Evolutionary conservation across 2,888 invertebrate genomes (phyloP), one percentile per base, ranked within the genome.

Genomic region (Athrips mouffetella): DNA sequence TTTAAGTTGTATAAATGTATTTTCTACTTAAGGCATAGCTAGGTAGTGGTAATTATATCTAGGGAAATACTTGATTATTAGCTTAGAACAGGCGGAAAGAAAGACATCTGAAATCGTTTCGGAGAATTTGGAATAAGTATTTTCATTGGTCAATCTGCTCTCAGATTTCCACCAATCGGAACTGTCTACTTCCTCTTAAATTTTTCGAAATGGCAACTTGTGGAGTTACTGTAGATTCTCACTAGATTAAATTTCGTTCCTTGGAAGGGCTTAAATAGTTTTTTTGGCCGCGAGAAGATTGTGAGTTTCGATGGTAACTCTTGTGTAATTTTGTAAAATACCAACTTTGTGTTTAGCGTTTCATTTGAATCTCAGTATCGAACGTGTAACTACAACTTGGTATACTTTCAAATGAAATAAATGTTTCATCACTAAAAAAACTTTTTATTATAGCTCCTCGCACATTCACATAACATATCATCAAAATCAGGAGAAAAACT

Each of bases 341-440:
- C 77, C 73, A 58, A 63, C 60, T 80, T 72, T 78, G 76, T 76
- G 74, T 82, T 80, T 78, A 76, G 73, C 70, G 72, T 86, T 87
- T 87, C 86, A 84, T 87, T 86, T 86, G 87, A 88, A 87, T 88
- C 88, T 88, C 87, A 83, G 73, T 81, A 85, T 81, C 78, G 78
- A 68, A 79, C 78, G 81, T 82, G 80, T 84, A 76, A 85, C 71
- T 82, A 80, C 80, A 85, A 82, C 80, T 84, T 86, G 85, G 80
- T 83, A 87, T 84, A 84, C 82, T 85, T 86, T 88, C 88, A 86
- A 88, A 87, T 85, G 88, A 79, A 81, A 87, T 72, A 88, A 88
- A 88, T 87, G 88, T 88, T 86, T 85, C 85, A 85, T 86, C 88
- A 85, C 78, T 84, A 76, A 54, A 45, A 29, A 53, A 25, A 52